Evolutionary conservation across 2,113 vertebrate genomes (phyloP).

Genomic region (Carassius gibelio): DNA sequence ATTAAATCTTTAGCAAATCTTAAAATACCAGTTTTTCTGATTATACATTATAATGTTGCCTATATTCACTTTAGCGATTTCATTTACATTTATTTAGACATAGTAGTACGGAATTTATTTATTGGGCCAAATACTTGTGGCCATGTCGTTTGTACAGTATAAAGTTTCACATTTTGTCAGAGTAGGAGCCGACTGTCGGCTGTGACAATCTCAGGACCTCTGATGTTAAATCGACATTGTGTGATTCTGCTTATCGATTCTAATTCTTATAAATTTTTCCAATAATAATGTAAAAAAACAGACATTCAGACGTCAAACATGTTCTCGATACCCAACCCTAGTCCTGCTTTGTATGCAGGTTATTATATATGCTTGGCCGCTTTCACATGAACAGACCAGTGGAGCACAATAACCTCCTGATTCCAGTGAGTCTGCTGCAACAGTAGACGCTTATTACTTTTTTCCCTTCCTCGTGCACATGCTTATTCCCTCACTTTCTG

Average conservation of each 20-base stretch:
- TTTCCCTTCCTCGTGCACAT: neutral
- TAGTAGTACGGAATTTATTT: too few relatives aligned
- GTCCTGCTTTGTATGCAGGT: neutral
- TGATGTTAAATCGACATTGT: neutral
- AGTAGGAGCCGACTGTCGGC: neutral
- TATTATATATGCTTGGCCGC: conserved; percentile 38
- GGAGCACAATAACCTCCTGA: conserved; percentile 29
- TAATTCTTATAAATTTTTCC: too few relatives aligned
- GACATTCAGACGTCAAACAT: too few relatives aligned
- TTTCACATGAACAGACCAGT: conserved; percentile 27
- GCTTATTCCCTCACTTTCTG: neutral
- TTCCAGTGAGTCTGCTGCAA: conserved; percentile 21
- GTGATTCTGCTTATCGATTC: too few relatives aligned
- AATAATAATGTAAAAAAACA: too few relatives aligned
- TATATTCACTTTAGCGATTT: neutral
- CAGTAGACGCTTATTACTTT: neutral
- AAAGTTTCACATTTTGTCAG: neutral
- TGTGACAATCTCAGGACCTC: neutral
- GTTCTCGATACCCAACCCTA: too few relatives aligned
- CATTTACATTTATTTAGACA: too few relatives aligned
- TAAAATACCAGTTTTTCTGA: neutral
- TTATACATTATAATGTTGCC: neutral
- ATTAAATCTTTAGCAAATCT: neutral
- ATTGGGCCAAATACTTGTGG: too few relatives aligned
- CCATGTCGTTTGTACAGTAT: too few relatives aligned